Percentiles rank a stretch among this genome's conserved stretches.
phyloP scores from a whole-genome alignment of 2,888 invertebrate genomes.

The Cremastinae sp. region DNA sequence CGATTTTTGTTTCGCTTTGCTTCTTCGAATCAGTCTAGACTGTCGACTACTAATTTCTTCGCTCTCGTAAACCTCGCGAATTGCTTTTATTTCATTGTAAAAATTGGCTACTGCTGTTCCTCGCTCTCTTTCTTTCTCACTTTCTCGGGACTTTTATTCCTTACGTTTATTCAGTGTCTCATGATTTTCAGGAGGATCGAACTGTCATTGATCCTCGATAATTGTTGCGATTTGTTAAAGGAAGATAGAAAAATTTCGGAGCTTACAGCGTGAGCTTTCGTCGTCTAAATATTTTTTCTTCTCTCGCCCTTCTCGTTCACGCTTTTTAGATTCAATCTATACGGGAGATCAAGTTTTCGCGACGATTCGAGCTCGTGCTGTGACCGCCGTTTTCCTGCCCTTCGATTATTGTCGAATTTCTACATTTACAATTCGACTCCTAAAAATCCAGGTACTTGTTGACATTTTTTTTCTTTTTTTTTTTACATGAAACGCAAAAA shows the following conservation, averaged over 20 bases:
- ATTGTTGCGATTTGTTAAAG: slow-evolving; percentile 7
- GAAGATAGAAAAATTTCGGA: slow-evolving; percentile 1
- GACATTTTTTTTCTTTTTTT: slow-evolving; percentile 40
- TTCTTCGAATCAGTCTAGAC: slow-evolving; percentile 4
- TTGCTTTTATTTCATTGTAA: no score
- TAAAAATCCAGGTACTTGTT: slow-evolving; percentile 63
- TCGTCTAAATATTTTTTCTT: slow-evolving; percentile 35
- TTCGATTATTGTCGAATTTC: slow-evolving; percentile 48
- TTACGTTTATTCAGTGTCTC: slow-evolving; percentile 55
- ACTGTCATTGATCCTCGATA: not conserved
- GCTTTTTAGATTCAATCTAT: slow-evolving; percentile 49
- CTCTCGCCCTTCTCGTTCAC: slow-evolving; percentile 5
- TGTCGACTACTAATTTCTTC: slow-evolving; percentile 38
- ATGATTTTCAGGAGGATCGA: slow-evolving; percentile 6
- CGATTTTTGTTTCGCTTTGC: no score
- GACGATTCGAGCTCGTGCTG: slow-evolving; percentile 34
- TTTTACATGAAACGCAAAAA: slow-evolving; percentile 47
- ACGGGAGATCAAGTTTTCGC: slow-evolving; percentile 58
- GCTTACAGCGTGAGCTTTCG: slow-evolving; percentile 29
- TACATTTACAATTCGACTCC: slow-evolving; percentile 53
- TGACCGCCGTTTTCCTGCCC: slow-evolving; percentile 21
- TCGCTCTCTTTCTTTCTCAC: slow-evolving; percentile 15
- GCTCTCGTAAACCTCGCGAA: slow-evolving; percentile 65
- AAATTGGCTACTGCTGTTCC: no score
- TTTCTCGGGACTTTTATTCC: not conserved